Percentiles rank a stretch among this genome's conserved stretches.
phyloP scores from a whole-genome alignment of 2,113 vertebrate genomes.

The Porphyrio hochstetteri region DNA sequence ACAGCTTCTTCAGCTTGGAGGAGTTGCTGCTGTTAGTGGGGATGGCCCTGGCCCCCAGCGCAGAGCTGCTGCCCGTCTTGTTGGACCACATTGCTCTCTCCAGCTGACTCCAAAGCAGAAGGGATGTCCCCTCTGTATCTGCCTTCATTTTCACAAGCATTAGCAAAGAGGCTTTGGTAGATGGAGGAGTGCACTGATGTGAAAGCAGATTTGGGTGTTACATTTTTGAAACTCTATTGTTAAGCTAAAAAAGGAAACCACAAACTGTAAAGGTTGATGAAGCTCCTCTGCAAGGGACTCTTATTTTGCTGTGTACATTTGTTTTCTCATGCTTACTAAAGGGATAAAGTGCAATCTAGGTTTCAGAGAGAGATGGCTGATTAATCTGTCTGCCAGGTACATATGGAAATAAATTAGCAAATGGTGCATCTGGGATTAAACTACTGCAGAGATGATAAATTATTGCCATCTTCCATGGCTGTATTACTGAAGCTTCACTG shows the following conservation, averaged over 20 bases:
- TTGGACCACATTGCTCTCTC: neutral
- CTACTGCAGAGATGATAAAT: conserved; percentile 80
- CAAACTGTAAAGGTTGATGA: neutral
- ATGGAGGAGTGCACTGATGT: neutral
- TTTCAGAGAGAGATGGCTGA: conserved; percentile 76
- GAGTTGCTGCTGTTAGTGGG: neutral
- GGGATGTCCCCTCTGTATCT: neutral
- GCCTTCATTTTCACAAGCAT: neutral
- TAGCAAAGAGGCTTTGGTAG: neutral
- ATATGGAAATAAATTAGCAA: conserved; percentile 85
- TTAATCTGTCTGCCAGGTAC: conserved; percentile 83
- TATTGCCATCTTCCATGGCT: conserved; percentile 63
- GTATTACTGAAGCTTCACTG: conserved; percentile 67
- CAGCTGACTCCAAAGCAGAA: neutral
- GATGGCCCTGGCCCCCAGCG: neutral
- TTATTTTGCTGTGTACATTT: conserved; percentile 61
- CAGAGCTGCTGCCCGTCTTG: neutral
- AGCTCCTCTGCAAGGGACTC: conserved; percentile 39
- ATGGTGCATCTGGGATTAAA: conserved; percentile 76
- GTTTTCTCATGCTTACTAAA: conserved; percentile 63
- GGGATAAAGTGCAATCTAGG: conserved; percentile 66
- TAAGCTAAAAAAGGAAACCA: conserved; percentile 23
- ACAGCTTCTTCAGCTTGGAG: neutral
- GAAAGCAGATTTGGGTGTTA: conserved; percentile 12
- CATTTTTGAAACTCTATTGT: conserved; percentile 25